Base-by-base conservation (phyloP, 2,797 vertebrate species). In the Pantherophis alleghaniensis region DNA sequence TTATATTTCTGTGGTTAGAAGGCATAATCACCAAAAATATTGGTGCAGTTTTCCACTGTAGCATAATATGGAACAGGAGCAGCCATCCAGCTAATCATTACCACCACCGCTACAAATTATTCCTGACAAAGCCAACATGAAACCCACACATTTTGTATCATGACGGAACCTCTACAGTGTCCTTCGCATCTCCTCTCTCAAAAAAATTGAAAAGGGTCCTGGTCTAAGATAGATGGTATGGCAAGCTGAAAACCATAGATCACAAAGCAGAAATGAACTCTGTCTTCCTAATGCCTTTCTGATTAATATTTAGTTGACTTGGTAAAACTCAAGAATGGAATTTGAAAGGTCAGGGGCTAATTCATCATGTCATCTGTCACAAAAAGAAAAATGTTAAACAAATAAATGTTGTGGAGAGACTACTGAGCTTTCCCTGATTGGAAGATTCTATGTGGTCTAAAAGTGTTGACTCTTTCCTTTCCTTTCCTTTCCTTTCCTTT, bases 361-460 rank as follows among this genome's bases (percentile, higher is more conserved):
- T 1, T 1, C 24, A 92, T 86, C 6, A 59, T 92, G 28, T 93
- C 56, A 83, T 51, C 4, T 88, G 47, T 91, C 90, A 90, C 32
- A 87, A 42, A 86, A 94, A 94, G 94, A 3, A 55, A 96, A 95
- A 94, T 2, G 10, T 94, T 51, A 93, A 96, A 94, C 16, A 91
- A 91, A 53, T 28, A 92, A 91, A 74, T 86, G 24, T 9, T 83
- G 16, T 69, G 37, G 59, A 94, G n/a, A 90, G 92, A 92, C 83
- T 94, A 93, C 66, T 86, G 92, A 9, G 90, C 74, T 95, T 92
- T 55, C 22, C 53, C 87, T 18, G 95, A 89, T 7, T 94, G 11
- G 47, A 95, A 95, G 86, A 2, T 66, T 47, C 60, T 86, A 55
- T 28, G 91, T 92, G 22, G 4, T 87, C 24, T 91, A 1, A 51